Percentiles rank a stretch among this genome's conserved stretches.
These are phyloP conservation scores for Pipistrellus pipistrellus DNA, from an alignment of 2,797 vertebrate genomes.

Conservation along the genomic window DNA sequence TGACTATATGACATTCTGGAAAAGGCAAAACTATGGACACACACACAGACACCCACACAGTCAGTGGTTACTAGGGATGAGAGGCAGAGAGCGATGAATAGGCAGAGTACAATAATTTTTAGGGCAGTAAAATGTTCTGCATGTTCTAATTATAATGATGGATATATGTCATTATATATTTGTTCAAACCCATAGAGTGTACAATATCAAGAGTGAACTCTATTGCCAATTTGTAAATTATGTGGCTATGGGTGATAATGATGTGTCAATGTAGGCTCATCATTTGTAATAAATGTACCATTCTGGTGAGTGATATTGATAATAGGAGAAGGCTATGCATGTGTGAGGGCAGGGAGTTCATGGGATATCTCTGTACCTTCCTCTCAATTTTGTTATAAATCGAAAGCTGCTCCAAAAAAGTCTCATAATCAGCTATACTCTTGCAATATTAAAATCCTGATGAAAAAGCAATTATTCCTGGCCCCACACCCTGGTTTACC, in stretches of 20 bases:
- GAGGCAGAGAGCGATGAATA: neutral
- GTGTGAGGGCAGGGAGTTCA: neutral
- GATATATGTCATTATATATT: neutral
- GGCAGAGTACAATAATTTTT: neutral
- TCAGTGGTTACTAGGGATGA: neutral
- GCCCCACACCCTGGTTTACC: neutral
- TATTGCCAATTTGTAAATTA: neutral
- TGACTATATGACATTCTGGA: neutral
- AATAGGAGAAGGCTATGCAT: neutral
- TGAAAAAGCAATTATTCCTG: neutral
- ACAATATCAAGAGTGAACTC: neutral
- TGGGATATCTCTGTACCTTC: neutral
- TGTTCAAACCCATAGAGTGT: neutral
- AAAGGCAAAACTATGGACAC: neutral
- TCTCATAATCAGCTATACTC: neutral
- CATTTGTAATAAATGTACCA: neutral
- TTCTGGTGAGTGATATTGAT: neutral
- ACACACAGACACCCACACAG: neutral
- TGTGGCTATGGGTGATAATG: neutral
- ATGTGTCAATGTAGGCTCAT: neutral
- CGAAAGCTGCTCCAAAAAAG: neutral
- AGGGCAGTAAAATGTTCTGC: neutral
- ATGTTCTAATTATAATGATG: neutral
- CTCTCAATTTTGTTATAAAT: slow-evolving; percentile 1
- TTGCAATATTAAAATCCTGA: neutral